phyloP scores from a whole-genome alignment of 2,113 vertebrate species.

The Aplodontia rufa region DNA sequence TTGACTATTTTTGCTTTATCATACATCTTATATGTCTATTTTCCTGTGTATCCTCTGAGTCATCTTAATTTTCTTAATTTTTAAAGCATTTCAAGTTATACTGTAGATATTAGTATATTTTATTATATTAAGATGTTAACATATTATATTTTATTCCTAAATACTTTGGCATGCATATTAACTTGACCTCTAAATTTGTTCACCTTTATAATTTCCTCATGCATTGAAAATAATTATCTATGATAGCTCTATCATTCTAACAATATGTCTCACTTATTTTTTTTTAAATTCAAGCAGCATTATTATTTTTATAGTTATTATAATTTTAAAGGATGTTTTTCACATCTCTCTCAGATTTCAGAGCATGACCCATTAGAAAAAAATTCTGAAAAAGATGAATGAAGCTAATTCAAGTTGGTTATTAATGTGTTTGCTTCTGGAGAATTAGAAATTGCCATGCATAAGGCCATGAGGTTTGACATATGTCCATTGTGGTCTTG shows the following conservation, averaged over 20 bases:
- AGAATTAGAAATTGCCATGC: not conserved
- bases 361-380: not conserved
- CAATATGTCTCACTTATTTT: not conserved
- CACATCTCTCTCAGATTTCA: not conserved
- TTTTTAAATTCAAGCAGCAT: not conserved
- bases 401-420: not conserved
- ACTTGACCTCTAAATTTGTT: not conserved
- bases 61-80: constrained; percentile 2
- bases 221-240: not conserved
- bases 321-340: constrained; percentile 18
- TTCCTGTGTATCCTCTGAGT: not conserved
- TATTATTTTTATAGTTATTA: not conserved
- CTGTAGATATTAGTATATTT: not conserved
- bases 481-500: not conserved
- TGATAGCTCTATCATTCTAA: not conserved
- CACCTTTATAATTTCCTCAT: not conserved
- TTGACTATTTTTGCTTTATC: not conserved
- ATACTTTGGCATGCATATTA: not conserved
- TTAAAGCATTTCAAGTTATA: constrained; percentile 18
- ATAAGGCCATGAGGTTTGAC: not conserved
- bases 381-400: not conserved
- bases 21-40: not conserved
- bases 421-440: not conserved
- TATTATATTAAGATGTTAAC: too few relatives aligned
- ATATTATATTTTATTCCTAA: not conserved